Evolutionary conservation across 2,113 vertebrate genomes (phyloP), one percentile per base, ranked within the genome.

Genomic region (Etia nguti): DNA sequence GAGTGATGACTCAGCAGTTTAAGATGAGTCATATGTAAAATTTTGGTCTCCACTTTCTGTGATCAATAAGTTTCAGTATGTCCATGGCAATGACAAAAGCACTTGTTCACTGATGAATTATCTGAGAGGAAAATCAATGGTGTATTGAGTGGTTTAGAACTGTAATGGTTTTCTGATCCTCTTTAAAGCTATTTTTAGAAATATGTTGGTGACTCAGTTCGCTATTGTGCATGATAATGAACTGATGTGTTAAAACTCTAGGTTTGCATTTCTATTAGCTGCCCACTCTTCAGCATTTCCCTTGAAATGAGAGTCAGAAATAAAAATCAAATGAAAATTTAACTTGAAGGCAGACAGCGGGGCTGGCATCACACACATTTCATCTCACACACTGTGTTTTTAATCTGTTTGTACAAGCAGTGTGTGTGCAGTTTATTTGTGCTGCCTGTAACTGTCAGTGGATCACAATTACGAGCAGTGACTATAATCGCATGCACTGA

Each of bases 391-490:
- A 34, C 59, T 22, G 20, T 57, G 22, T 62, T 90, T 87, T 83
- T 16, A 29, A 65, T 83, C 48, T 68, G 88, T 80, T 90, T 94
- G 57, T 70, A 26, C 15, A 50, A 79, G 85, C 85, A 85, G 80
- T 75, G 46, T 83, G 43, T 18, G n/a, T 1, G 48, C 10, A 5
- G 83, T 92, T 91, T 93, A 84, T 94, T 92, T 92, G 81, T 91
- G 77, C 83, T 87, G 31, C 43, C 80, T 6, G 34, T 81, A 84
- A 89, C 92, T 92, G 92, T 94, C 92, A 90, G 59, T 91, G 81
- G 57, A 73, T 90, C 86, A 88, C 91, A 94, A 93, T 96, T 93
- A 94, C 82, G 26, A 93, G 89, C 92, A 86, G 89, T 81, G 83
- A 89, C 85, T 86, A 84, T 90, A 91, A 70, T 87, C 50, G 16